Base-by-base conservation (phyloP, 1,140 invertebrate genomes). In the Harpegnathos saltator region DNA sequence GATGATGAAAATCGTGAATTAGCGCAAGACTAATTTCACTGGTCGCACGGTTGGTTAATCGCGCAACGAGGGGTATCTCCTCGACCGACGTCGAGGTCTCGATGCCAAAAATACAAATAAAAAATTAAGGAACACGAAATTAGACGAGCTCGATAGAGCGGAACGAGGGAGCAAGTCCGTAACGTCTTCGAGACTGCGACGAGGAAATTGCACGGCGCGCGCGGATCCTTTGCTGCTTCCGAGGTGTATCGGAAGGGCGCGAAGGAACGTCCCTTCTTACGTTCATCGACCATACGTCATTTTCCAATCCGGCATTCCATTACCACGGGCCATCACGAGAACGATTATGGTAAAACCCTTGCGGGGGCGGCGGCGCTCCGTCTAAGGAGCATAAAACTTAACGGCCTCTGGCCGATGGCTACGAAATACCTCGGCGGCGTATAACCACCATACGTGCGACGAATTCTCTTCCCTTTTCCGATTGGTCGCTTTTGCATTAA, bases 281-380 rank as follows among this genome's bases (percentile, higher is more conserved):
- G 52, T 58, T 14, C 17, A 29, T 52, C n/a, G 56, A 38, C 11
- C 69, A 52, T 78, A 83, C 17, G 73, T 83, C 73, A 83, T 62
- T 78, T 78, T 65, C 54, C 65, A 78, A 78, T 83, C 52, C 63
- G 44, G 19, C 74, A 58, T 83, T 69, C 73, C 52, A 78, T 78
- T 83, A 78, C 24, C 9, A 78, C 26, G 52, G 44, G 12, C 63
- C 54, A 83, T 83, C 63, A 66, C 15, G 52, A 38, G 63, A 83
- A 83, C 73, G 82, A 83, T 83, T 83, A 83, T 83, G 62, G 56
- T 77, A 62, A 78, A 68, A 78, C 14, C 24, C 15, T 44, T 56
- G 50, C 22, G 61, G 38, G 4, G 19, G 9, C 33, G 22, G 68
- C 15, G 44, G 9, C 17, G 12, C 26, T 5, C 33, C 12, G 15